phyloP scores from a whole-genome alignment of 2,888 invertebrate species.

The Euproctis similis region DNA sequence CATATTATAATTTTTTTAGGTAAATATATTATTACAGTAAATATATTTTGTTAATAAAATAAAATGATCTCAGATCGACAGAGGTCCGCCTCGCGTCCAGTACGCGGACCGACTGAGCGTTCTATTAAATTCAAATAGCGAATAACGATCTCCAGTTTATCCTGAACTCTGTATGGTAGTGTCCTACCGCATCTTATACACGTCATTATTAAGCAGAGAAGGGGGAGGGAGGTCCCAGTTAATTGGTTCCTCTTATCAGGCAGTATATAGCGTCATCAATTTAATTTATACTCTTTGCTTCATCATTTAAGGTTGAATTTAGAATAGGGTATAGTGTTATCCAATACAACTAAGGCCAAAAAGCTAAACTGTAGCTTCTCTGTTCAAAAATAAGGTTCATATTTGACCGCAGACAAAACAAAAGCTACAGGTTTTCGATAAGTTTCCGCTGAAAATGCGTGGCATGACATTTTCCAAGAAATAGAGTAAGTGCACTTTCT shows the following conservation, averaged over 20 bases:
- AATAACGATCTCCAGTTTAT: conserved; percentile 34
- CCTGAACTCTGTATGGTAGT: conserved; percentile 38
- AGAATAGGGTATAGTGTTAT: conserved; percentile 1
- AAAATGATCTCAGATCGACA: conserved; percentile 11
- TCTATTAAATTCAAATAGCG: conserved; percentile 22
- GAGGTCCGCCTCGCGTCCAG: conserved; percentile 26
- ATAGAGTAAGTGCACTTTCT: conserved; percentile 21
- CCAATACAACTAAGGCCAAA: conserved; percentile 11
- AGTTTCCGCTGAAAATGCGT: conserved; percentile 57
- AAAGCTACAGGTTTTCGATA: conserved; percentile 70
- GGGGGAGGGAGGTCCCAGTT: conserved; percentile 29
- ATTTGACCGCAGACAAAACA: conserved; percentile 13
- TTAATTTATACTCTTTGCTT: conserved; percentile 9
- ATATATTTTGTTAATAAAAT: conserved; percentile 11
- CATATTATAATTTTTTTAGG: conserved; percentile 20
- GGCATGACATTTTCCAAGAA: conserved; percentile 22
- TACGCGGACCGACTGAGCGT: conserved; percentile 44
- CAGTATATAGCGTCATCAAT: conserved; percentile 2
- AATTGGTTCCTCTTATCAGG: conserved; percentile 43
- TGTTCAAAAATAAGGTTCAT: conserved; percentile 6
- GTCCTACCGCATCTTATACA: conserved; percentile 34
- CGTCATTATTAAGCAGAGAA: conserved; percentile 21
- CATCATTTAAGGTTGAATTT: background rate
- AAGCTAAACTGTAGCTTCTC: conserved; percentile 6
- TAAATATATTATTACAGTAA: conserved; percentile 16